These are phyloP conservation scores for Microctonus aethiopoides DNA, from an alignment of 2,888 invertebrate genomes.

Conservation along the genomic window DNA sequence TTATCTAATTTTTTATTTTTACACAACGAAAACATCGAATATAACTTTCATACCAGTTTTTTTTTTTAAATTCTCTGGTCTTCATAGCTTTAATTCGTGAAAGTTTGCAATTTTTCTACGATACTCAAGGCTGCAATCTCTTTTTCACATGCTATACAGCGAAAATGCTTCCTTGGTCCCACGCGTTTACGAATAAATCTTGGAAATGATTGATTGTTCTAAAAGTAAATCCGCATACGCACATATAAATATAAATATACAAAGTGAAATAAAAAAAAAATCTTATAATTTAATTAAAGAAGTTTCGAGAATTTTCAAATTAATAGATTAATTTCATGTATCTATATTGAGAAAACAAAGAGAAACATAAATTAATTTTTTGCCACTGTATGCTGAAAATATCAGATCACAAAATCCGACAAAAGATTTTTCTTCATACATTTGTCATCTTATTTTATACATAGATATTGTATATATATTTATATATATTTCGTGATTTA, in stretches of 20 bases:
- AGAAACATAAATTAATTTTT: neutral
- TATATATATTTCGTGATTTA: no score
- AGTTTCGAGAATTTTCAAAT: neutral
- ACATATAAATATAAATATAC: neutral
- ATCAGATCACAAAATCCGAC: neutral
- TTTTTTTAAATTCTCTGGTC: neutral
- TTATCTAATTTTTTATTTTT: neutral
- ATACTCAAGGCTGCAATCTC: neutral
- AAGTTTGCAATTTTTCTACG: neutral
- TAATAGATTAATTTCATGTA: neutral
- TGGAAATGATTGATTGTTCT: neutral
- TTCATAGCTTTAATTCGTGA: neutral
- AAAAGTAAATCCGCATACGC: neutral
- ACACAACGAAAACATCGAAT: neutral
- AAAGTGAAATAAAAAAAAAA: neutral
- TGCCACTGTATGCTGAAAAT: neutral
- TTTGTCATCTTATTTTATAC: neutral
- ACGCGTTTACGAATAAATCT: constrained; percentile 1
- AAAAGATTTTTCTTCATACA: neutral
- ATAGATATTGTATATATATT: no score
- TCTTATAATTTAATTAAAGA: no score
- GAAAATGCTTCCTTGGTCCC: constrained; percentile 24
- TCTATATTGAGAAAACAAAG: neutral
- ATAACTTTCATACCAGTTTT: neutral
- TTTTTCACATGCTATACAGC: neutral